Conservation (phyloP, 37 sponge, comb jelly and placozoan species). For the Halisarca cf. caerulea region DNA sequence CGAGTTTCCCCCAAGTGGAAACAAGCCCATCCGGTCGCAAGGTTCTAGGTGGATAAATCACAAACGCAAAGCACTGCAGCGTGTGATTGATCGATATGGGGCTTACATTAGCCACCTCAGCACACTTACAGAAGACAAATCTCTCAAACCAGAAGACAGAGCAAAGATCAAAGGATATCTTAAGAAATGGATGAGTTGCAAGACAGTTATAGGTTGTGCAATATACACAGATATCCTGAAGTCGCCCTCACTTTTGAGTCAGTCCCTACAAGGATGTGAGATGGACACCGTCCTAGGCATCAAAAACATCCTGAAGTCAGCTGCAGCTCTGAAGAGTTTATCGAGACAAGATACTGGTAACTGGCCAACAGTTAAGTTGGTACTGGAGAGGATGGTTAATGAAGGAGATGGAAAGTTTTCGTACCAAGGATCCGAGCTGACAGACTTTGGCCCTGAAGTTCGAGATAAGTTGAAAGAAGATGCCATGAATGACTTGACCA, state of each 20-base stretch:
- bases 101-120: conserved; percentile 56
- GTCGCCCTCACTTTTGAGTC: conserved; percentile 54
- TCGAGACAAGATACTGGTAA: conserved; percentile 29
- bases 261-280: conserved; percentile 42
- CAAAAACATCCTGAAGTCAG: conserved; percentile 51
- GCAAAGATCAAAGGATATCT: conserved; percentile 45
- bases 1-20: conserved; percentile 52
- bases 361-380: conserved; percentile 55
- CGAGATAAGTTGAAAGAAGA: background rate
- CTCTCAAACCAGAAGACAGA: conserved; percentile 42
- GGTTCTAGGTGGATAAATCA: conserved; percentile 62
- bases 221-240: conserved; percentile 57
- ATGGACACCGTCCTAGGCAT: conserved; percentile 42
- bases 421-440: conserved; percentile 46
- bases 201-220: conserved; percentile 46
- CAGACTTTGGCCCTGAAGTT: conserved; percentile 5
- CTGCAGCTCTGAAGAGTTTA: conserved; percentile 27
- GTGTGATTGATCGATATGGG: conserved; percentile 63
- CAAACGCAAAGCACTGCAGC: conserved; percentile 50
- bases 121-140: conserved; percentile 34
- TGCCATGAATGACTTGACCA: conserved; percentile 24
- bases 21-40: conserved; percentile 40
- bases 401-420: conserved; percentile 26
- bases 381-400: conserved; percentile 17
- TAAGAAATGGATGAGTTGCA: conserved; percentile 43